Base-by-base conservation (phyloP, 2,797 vertebrate genomes). In the Austrolebias charrua region DNA sequence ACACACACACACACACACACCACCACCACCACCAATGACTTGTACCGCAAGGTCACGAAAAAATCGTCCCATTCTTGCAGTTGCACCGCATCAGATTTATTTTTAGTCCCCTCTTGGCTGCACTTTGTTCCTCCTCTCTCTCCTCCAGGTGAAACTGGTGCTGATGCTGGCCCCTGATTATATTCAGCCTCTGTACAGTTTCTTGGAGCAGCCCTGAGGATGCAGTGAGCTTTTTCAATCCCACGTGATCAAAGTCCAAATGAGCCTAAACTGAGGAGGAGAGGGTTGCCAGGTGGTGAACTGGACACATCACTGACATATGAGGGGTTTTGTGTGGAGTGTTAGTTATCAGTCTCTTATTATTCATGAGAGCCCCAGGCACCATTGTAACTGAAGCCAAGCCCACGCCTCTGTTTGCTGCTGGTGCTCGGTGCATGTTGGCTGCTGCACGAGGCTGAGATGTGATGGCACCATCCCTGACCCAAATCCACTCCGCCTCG, bases 21-120 rank as follows among this genome's bases (percentile, higher is more conserved):
- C n/a, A n/a, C n/a, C n/a, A n/a, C n/a, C n/a, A n/a, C n/a, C n/a
- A n/a, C n/a, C n/a, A n/a, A 24, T 77, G 84, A 89, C 84, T 86
- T 84, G 75, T 12, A 88, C 89, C 79, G 88, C 90, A 91, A 91
- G 90, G 90, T 91, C 90, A 91, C 35, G 75, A 87, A 60, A 62
- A 80, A 66, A 68, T 1, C 47, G 59, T 54, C 63, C 53, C 53
- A 72, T 75, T 66, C 38, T 71, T 73, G 31, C 63, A 71, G 62
- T n/a, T n/a, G 45, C 81, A 66, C 51, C 51, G 60, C 33, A 44
- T 80, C 69, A 70, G 57, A 81, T 68, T 86, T 69, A 78, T 85
- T 81, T 78, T 69, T 69, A 75, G 73, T 53, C 13, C 51, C 56
- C 55, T 51, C 49, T 73, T 72, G 66, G 60, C 47, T 84, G 75